These are phyloP conservation scores for Archips xylosteana DNA, from an alignment of 2,888 invertebrate genomes.

Conservation along the genomic window DNA sequence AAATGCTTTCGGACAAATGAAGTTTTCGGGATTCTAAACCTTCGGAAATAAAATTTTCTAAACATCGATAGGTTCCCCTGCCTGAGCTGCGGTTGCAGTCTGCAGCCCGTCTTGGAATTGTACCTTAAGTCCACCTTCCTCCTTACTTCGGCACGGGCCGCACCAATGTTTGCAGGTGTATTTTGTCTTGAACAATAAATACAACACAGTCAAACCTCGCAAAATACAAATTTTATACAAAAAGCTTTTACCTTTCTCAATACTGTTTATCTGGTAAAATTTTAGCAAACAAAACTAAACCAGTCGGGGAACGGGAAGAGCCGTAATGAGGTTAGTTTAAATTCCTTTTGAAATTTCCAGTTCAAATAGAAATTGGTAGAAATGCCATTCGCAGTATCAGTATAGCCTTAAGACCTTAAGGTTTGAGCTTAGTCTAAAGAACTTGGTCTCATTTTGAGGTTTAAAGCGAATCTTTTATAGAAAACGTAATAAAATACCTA, in stretches of 20 bases:
- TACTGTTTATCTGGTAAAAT: neutral
- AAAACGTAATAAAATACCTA: neutral
- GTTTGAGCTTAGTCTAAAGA: slow-evolving; percentile 3
- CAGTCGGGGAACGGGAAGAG: neutral
- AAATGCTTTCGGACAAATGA: no score
- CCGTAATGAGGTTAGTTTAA: slow-evolving; percentile 9
- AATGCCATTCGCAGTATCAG: neutral
- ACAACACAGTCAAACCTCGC: no score
- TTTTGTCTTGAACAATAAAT: no score
- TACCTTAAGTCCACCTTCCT: no score
- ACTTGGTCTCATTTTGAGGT: neutral
- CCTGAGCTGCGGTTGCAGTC: no score
- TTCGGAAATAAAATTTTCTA: no score
- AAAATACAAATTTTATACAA: neutral
- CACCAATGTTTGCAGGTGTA: no score
- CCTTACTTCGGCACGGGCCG: no score
- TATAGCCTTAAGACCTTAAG: neutral
- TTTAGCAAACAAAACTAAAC: neutral
- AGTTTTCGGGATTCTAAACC: no score
- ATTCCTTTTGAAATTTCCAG: slow-evolving; percentile 9
- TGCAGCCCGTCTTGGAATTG: no score
- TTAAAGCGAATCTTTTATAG: neutral
- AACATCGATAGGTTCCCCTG: no score
- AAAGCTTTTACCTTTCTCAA: neutral
- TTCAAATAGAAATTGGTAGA: neutral